Conservation (phyloP, 2,888 invertebrate genomes). For the Scaptomyza parva region DNA sequence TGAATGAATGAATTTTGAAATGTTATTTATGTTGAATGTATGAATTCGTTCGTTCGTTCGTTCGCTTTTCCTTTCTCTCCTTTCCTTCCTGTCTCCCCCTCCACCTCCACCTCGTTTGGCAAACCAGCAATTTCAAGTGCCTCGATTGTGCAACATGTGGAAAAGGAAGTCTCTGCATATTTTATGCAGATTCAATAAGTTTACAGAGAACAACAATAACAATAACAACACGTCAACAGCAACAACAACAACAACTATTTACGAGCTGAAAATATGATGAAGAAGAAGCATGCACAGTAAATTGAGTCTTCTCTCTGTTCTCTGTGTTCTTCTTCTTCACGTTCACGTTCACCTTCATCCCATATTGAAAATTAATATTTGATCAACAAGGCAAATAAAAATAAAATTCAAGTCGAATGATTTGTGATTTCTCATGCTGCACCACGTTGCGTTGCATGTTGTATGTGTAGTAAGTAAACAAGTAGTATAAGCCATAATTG, state of each 20-base stretch:
- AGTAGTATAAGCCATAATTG: slow-evolving; percentile 38
- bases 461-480: too few relatives aligned
- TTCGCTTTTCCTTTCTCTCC: slow-evolving; percentile 21
- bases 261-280: neutral
- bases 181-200: slow-evolving; percentile 69
- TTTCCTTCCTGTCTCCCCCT: neutral
- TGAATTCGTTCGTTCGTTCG: slow-evolving; percentile 26
- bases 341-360: slow-evolving; percentile 26
- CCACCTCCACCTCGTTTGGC: neutral
- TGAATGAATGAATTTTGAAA: slow-evolving; percentile 60
- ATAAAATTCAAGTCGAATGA: slow-evolving; percentile 35
- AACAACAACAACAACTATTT: slow-evolving; percentile 20
- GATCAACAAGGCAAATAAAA: slow-evolving; percentile 54
- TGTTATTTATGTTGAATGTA: slow-evolving; percentile 57
- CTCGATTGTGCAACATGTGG: slow-evolving; percentile 46
- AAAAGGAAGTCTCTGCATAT: slow-evolving; percentile 43
- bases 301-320: slow-evolving; percentile 14
- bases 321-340: slow-evolving; percentile 4
- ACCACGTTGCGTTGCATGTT: slow-evolving; percentile 20
- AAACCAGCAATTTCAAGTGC: neutral
- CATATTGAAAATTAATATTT: slow-evolving; percentile 75
- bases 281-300: slow-evolving; percentile 5
- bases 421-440: slow-evolving; percentile 28
- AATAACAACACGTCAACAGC: too few relatives aligned
- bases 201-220: slow-evolving; percentile 45